phyloP scores from a whole-genome alignment of 2,113 vertebrate species.

The Kryptolebias marmoratus region DNA sequence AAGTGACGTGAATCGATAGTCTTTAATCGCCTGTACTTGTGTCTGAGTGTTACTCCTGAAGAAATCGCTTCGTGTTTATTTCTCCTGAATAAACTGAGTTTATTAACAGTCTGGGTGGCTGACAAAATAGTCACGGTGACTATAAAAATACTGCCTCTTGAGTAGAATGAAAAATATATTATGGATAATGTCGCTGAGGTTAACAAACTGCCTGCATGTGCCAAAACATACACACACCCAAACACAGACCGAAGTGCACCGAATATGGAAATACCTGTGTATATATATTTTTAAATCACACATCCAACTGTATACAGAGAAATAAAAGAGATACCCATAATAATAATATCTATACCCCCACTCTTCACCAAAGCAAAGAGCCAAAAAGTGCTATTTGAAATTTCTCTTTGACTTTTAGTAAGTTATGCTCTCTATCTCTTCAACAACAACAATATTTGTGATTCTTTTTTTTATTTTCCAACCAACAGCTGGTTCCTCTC shows the following conservation, averaged over 20 bases:
- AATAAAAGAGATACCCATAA: conserved; percentile 79
- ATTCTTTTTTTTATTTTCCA: conserved; percentile 66
- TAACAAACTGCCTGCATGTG: conserved; percentile 73
- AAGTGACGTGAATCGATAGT: conserved; percentile 63
- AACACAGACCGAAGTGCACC: conserved; percentile 80
- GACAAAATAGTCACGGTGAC: conserved; percentile 76
- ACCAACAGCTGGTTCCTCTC: conserved; percentile 70
- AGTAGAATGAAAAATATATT: conserved; percentile 76
- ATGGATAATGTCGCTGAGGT: conserved; percentile 69
- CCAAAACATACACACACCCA: conserved; percentile 77
- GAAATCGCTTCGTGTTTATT: conserved; percentile 49
- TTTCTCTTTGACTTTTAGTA: conserved; percentile 80
- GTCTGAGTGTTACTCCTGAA: conserved; percentile 47
- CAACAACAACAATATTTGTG: conserved; percentile 72
- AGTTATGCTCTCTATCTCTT: conserved; percentile 79
- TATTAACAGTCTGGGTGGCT: conserved; percentile 78
- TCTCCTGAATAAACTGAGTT: conserved; percentile 74
- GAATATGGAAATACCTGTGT: conserved; percentile 80
- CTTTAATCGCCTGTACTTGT: conserved; percentile 59
- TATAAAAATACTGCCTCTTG: conserved; percentile 80
- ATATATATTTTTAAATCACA: conserved; percentile 73
- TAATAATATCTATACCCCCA: conserved; percentile 74
- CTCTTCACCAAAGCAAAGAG: conserved; percentile 81
- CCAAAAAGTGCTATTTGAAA: conserved; percentile 84
- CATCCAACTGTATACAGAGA: conserved; percentile 83